Evolutionary conservation across 2,797 vertebrate genomes (phyloP).

Genomic region (Pteronotus mesoamericanus): DNA sequence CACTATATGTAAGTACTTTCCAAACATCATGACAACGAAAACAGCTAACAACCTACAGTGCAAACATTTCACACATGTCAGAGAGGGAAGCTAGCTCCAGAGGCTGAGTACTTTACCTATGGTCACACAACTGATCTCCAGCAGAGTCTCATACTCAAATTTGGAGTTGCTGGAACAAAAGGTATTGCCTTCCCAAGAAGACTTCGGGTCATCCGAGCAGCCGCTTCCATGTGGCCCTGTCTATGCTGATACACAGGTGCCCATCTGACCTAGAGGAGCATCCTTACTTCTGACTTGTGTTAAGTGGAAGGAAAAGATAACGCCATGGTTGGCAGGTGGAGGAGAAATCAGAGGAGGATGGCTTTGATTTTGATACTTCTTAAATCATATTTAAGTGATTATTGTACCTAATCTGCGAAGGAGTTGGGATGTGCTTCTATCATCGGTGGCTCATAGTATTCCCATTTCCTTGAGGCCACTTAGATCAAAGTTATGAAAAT

Average conservation of each 20-base stretch:
- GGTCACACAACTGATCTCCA: background rate
- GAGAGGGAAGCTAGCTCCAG: background rate
- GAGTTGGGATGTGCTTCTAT: background rate
- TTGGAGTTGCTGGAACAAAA: background rate
- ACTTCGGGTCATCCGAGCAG: background rate
- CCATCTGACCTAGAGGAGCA: background rate
- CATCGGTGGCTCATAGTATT: background rate
- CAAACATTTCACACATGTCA: background rate
- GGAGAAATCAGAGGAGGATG: background rate
- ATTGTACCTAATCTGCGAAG: background rate
- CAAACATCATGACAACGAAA: background rate
- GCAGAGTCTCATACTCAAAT: background rate
- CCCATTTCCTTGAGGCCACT: background rate
- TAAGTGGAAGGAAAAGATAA: background rate
- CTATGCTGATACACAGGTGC: background rate
- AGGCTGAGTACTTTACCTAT: background rate
- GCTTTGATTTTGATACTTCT: background rate
- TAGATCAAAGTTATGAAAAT: background rate
- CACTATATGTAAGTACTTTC: background rate
- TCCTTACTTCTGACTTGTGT: background rate
- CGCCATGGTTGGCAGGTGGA: background rate
- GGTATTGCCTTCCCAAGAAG: background rate
- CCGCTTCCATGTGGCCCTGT: background rate
- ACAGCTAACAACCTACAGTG: background rate
- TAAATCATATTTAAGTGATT: background rate